Evolutionary conservation across 2,888 invertebrate species (phyloP), one percentile per base, ranked within the genome.

Genomic region (Phorcus lineatus): DNA sequence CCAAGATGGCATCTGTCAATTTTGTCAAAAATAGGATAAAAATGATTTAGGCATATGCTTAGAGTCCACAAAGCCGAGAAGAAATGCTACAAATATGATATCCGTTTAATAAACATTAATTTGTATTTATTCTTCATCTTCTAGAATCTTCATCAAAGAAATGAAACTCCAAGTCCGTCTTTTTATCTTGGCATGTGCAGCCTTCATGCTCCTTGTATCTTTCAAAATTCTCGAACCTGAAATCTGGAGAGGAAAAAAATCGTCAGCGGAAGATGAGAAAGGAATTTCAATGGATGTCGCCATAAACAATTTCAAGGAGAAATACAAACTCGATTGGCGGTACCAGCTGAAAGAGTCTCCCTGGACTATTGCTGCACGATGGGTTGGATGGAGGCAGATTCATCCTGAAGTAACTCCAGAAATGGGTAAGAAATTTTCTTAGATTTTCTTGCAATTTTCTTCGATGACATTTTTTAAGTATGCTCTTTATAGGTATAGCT

Each of bases 341-440:
- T 78, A 82, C 75, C 77, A 82, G 19, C 24, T 87, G 28, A 74
- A 75, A n/a, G 22, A 85, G 13, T 87, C 88, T 11, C 89, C 89
- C 54, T 92, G 92, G 92, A 82, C 78, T 22, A 78, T 92, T 6
- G 92, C 93, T 1, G 89, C 86, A 22, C 85, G 84, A 4, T 93
- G 93, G 93, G 90, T 93, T 1, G 88, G 86, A 19, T 76, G 88
- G 2, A 82, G 91, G 74, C 84, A 90, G 78, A 87, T 93, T 4
- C 88, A 90, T 83, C 91, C 91, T 7, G 90, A 90, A 57, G 75
- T 86, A 47, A 84, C 86, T 4, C 91, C 91, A 16, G 88, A 89
- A 81, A 70, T 90, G 78, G 90, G 90, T 89, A 82, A 84, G 86
- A 24, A 57, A 28, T n/a, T 57, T n/a, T 7, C 9, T 2, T 55